A percentile compares a stretch with the other conserved stretches of the same genome.
Evolutionary conservation across 2,888 invertebrate species (phyloP).

Genomic region (Caenorhabditis sp.): DNA sequence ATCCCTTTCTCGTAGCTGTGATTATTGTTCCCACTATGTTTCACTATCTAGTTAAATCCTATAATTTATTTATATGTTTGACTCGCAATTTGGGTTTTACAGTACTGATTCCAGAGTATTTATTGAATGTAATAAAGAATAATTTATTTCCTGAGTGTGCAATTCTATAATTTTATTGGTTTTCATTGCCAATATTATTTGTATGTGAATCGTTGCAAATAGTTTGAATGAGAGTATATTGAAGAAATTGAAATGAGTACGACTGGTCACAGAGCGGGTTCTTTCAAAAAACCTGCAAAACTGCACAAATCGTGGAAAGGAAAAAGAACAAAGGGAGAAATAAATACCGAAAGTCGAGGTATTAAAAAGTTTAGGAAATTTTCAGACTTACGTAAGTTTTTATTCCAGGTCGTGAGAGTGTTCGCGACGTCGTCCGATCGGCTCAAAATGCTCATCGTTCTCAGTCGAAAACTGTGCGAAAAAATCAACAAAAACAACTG

Average conservation of each 20-base stretch:
- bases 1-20: constrained; percentile 18
- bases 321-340: constrained; percentile 88
- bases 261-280: constrained; percentile 81
- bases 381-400: too few species aligned
- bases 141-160: neutral
- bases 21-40: constrained; percentile 5
- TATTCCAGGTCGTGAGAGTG: constrained; percentile 42
- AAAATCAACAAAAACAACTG: constrained; percentile 46
- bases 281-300: constrained; percentile 91
- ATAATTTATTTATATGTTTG: constrained; percentile 27
- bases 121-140: neutral
- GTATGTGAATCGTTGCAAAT: neutral
- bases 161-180: neutral
- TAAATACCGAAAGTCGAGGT: constrained; percentile 53
- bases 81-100: constrained; percentile 17
- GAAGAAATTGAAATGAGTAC: constrained; percentile 30
- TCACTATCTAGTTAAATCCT: constrained; percentile 10
- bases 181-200: neutral
- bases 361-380: too few species aligned
- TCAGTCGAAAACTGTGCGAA: constrained; percentile 46
- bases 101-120: constrained; percentile 13
- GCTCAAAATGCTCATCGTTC: constrained; percentile 39
- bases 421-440: constrained; percentile 25
- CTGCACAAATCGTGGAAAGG: constrained; percentile 85
- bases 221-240: neutral